A percentile compares a stretch with the other conserved stretches of the same genome.
Conservation (phyloP, 2,113 vertebrate genomes). For the Ochotona princeps region DNA sequence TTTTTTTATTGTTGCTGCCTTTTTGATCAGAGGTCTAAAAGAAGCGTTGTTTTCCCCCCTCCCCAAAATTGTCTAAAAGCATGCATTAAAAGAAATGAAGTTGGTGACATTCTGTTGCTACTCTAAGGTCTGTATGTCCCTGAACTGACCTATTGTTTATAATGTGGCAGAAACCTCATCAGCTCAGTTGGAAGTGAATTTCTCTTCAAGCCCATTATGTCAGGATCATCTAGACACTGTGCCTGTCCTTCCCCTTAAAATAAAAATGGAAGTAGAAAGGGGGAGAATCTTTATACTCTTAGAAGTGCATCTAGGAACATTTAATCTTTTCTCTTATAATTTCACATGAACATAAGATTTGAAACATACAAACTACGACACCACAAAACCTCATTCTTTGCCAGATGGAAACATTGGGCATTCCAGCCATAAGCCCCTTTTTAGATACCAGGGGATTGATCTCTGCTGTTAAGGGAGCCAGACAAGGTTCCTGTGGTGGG, state of each 20-base stretch:
- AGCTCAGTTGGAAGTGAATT: slow-evolving; percentile 6
- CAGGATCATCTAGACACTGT: background rate
- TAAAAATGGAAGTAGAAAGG: background rate
- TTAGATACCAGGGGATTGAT: background rate
- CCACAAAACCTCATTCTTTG: background rate
- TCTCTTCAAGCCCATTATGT: background rate
- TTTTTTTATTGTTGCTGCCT: background rate
- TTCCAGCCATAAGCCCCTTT: background rate
- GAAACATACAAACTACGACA: too few species aligned
- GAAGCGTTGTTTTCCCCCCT: background rate
- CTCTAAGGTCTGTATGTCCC: background rate
- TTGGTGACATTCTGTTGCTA: background rate
- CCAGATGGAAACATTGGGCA: background rate
- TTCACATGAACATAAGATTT: too few species aligned
- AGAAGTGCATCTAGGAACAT: too few species aligned
- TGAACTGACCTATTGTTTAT: background rate
- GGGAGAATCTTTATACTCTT: too few species aligned
- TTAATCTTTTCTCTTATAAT: too few species aligned
- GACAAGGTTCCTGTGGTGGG: background rate
- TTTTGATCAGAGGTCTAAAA: background rate
- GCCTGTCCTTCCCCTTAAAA: background rate
- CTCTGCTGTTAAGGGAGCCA: fast-evolving
- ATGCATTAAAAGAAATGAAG: background rate
- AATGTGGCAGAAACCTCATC: background rate
- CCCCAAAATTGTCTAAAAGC: background rate